phyloP scores from a whole-genome alignment of 2,797 vertebrate genomes.

The Alosa sapidissima region DNA sequence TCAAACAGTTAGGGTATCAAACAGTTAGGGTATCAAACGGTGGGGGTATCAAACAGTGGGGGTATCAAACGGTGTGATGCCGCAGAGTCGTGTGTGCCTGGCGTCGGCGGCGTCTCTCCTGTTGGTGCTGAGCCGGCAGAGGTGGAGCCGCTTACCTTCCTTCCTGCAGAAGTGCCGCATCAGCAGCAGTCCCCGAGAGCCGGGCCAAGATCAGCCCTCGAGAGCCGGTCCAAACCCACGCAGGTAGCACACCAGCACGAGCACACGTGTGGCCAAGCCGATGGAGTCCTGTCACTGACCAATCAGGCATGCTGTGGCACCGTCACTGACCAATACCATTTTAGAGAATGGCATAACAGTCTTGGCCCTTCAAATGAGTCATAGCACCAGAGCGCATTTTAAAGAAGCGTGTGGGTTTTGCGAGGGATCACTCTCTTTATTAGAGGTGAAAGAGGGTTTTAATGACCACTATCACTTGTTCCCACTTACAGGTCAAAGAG shows the following conservation, averaged over 20 bases:
- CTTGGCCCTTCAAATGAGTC: not conserved
- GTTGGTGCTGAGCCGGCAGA: not conserved
- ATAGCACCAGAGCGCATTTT: not conserved
- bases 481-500: not conserved
- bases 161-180: not conserved
- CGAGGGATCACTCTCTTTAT: not conserved
- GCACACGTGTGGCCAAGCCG: not conserved
- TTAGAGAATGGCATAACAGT: too few relatives aligned
- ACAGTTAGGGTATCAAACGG: too few relatives aligned
- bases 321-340: not conserved
- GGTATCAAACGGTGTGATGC: not conserved
- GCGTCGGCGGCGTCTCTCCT: not conserved
- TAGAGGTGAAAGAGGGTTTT: not conserved
- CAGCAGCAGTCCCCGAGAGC: not conserved
- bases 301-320: not conserved
- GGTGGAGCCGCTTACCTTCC: not conserved
- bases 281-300: not conserved
- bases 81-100: too few relatives aligned
- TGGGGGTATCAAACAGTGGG: too few relatives aligned
- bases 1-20: too few relatives aligned
- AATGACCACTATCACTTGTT: not conserved
- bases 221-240: not conserved
- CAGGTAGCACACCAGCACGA: not conserved
- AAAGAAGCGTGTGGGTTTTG: not conserved
- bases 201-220: too few relatives aligned